These are phyloP conservation scores for Panthera uncia DNA, from an alignment of 2,113 vertebrate genomes.

Conservation along the genomic window DNA sequence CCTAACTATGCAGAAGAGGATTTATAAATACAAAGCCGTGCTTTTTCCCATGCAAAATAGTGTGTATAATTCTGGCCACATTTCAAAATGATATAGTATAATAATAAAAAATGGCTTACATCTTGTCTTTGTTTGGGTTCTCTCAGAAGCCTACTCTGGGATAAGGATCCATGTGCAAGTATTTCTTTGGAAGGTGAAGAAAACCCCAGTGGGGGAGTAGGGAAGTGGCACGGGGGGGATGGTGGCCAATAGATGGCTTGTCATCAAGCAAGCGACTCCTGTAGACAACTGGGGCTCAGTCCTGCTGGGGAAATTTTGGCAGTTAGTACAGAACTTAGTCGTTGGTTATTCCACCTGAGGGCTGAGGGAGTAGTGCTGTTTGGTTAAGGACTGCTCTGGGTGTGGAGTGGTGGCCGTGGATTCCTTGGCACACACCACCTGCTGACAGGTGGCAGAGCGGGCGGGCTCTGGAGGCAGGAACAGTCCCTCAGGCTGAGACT, in stretches of 20 bases:
- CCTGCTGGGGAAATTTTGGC: background rate
- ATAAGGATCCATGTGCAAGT: background rate
- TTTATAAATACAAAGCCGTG: background rate
- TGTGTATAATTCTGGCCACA: background rate
- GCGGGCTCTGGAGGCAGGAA: background rate
- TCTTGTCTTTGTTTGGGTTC: background rate
- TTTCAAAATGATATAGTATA: background rate
- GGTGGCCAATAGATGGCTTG: background rate
- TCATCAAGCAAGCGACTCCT: background rate
- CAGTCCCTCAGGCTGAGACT: background rate
- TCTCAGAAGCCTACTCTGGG: background rate
- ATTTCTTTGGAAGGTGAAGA: background rate
- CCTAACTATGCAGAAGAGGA: conserved; percentile 3
- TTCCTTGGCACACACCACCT: background rate
- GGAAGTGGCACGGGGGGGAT: background rate
- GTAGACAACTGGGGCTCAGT: background rate
- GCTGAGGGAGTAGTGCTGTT: background rate
- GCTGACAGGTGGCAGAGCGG: background rate
- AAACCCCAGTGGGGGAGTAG: background rate
- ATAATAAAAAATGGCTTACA: background rate
- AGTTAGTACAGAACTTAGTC: background rate
- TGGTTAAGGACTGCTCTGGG: background rate
- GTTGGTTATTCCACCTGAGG: background rate
- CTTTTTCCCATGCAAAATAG: background rate
- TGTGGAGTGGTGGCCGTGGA: rapidly evolving